Conservation (phyloP, 2,113 vertebrate genomes). For the Hylia prasina region DNA sequence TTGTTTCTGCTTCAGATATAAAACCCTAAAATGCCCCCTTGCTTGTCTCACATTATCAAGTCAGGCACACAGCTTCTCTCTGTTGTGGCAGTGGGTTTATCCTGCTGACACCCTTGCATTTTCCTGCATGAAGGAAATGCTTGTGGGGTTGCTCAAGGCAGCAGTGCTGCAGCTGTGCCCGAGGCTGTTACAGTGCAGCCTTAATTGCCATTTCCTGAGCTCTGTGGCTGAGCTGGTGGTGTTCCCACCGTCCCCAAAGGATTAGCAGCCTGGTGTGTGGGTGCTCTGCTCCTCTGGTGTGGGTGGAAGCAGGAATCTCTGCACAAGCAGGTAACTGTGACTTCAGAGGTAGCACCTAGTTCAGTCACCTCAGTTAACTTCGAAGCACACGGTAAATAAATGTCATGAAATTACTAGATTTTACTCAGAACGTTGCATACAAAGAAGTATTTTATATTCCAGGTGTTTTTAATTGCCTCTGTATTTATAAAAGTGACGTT, state of each 20-base stretch:
- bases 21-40: background rate
- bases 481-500: background rate
- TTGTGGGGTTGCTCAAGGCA: background rate
- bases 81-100: background rate
- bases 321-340: background rate
- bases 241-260: background rate
- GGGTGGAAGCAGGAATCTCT: background rate
- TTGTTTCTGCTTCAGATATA: background rate
- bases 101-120: background rate
- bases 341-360: constrained; percentile 14
- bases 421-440: background rate
- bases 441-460: constrained; percentile 19
- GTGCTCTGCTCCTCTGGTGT: background rate
- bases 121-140: background rate
- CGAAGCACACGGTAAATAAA: background rate
- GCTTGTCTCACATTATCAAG: background rate
- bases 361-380: constrained; percentile 44
- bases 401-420: background rate
- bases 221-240: background rate
- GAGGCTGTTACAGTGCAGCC: background rate
- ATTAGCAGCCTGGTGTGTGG: background rate
- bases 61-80: background rate
- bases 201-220: background rate
- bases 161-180: background rate
- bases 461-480: constrained; percentile 20